These are phyloP conservation scores for Spizaetus ornatus DNA, from an alignment of 2,113 vertebrate genomes.

Conservation along the genomic window DNA sequence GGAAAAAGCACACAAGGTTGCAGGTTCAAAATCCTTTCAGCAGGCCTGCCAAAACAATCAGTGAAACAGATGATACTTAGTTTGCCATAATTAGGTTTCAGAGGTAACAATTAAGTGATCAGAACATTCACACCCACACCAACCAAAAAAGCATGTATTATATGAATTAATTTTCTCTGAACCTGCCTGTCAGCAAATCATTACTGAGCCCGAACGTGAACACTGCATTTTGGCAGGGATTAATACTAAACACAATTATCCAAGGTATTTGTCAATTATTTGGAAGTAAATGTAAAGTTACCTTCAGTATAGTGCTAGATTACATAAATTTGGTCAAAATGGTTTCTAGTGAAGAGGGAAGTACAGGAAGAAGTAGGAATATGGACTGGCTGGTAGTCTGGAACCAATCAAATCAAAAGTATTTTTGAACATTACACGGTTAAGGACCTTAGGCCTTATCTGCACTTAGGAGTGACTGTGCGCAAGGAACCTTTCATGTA, in stretches of 20 bases:
- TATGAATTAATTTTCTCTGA: slow-evolving; percentile 10
- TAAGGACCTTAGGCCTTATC: not conserved
- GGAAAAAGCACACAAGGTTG: not conserved
- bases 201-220: not conserved
- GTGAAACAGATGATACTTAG: not conserved
- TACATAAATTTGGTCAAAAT: not conserved
- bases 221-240: not conserved
- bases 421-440: not conserved
- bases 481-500: not conserved
- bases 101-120: slow-evolving; percentile 54
- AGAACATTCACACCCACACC: slow-evolving; percentile 31
- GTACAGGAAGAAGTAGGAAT: not conserved
- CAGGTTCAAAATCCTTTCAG: not conserved
- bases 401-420: not conserved
- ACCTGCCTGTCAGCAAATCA: slow-evolving; percentile 10
- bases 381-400: not conserved
- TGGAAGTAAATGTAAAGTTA: not conserved
- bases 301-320: not conserved
- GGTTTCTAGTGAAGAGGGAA: not conserved
- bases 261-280: not conserved
- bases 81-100: slow-evolving; percentile 34
- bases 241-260: not conserved
- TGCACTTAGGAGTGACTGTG: not conserved
- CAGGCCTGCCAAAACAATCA: slow-evolving; percentile 1
- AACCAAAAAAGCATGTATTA: not conserved